Evolutionary conservation across 2,113 vertebrate species (phyloP).

Genomic region (Eretmochelys imbricata): DNA sequence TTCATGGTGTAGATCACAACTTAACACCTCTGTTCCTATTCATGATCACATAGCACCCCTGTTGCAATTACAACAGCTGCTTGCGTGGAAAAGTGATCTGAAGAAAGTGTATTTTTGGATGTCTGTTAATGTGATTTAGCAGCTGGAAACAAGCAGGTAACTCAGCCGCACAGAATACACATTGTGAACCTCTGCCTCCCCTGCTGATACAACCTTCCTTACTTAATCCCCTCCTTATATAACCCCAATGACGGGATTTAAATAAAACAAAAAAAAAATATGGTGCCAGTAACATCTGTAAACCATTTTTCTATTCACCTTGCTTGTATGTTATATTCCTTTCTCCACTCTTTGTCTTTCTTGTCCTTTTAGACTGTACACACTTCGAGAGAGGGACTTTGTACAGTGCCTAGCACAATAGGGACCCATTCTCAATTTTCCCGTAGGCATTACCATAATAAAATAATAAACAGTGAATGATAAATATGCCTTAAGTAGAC

Average conservation of each 20-base stretch:
- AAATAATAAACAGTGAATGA: background rate
- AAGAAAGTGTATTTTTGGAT: background rate
- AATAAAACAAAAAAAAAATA: background rate
- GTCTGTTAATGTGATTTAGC: background rate
- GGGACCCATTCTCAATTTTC: background rate
- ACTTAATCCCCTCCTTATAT: background rate
- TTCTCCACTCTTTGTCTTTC: background rate
- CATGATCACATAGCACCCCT: background rate
- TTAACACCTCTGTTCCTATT: background rate
- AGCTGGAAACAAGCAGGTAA: background rate
- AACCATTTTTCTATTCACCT: background rate
- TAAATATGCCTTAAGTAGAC: background rate
- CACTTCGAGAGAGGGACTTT: background rate
- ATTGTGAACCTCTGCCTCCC: fast-evolving
- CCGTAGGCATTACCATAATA: background rate
- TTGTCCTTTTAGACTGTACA: background rate
- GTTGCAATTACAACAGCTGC: background rate
- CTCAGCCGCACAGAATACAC: background rate
- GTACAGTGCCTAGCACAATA: background rate
- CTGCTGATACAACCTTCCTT: background rate
- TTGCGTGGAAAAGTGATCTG: background rate
- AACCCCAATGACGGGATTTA: background rate
- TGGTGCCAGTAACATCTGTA: background rate
- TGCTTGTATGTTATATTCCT: background rate
- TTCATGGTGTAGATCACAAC: background rate